Evolutionary conservation across 2,888 invertebrate genomes (phyloP).

Genomic region (Drosophila neotestacea): DNA sequence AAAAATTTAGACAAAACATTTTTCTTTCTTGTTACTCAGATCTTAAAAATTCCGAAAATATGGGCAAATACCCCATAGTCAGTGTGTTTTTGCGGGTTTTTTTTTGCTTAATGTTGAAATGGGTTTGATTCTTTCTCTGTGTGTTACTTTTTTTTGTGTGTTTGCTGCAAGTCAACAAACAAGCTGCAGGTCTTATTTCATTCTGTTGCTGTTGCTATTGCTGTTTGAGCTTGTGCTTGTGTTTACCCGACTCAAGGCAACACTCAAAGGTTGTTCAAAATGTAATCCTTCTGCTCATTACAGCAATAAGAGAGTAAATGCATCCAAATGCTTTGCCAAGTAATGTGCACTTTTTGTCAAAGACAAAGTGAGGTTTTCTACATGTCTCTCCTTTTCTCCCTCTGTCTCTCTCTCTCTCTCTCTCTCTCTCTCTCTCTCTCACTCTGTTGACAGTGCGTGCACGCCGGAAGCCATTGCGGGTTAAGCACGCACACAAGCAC

Average conservation of each 20-base stretch:
- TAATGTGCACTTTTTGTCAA: conserved; percentile 58
- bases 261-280: conserved; percentile 46
- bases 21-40: no score
- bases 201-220: conserved; percentile 9
- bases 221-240: conserved; percentile 29
- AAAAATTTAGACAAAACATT: no score
- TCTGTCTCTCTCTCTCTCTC: not conserved
- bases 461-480: conserved; percentile 76
- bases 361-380: conserved; percentile 19
- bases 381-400: not conserved
- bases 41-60: no score
- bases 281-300: conserved; percentile 62
- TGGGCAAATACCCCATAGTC: no score
- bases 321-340: conserved; percentile 45
- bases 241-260: conserved; percentile 29
- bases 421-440: not conserved
- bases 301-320: conserved; percentile 35
- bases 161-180: conserved; percentile 50
- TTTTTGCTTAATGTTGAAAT: conserved; percentile 28
- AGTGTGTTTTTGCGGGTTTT: conserved; percentile 17
- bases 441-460: conserved; percentile 48
- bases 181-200: conserved; percentile 36
- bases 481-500: conserved; percentile 53
- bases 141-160: conserved; percentile 4
- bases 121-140: conserved; percentile 32